Percentiles rank a stretch among this genome's conserved stretches.
phyloP scores from a whole-genome alignment of 2,888 invertebrate species.

The Mechanitis mazaeus region DNA sequence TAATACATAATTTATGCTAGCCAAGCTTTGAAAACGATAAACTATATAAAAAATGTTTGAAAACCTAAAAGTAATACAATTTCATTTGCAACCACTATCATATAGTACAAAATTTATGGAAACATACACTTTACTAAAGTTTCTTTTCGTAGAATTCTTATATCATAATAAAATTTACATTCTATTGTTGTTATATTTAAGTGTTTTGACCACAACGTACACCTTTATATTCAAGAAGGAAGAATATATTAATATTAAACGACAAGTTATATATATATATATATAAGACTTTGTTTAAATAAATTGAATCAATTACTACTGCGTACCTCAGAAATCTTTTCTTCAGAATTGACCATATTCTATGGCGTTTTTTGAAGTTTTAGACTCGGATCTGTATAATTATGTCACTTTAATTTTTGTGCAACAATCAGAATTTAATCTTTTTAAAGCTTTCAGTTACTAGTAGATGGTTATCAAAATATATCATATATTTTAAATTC shows the following conservation, averaged over 20 bases:
- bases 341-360: no score
- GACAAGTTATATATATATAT: not conserved
- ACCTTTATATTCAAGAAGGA: not conserved
- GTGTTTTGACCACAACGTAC: no score
- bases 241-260: not conserved
- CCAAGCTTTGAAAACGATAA: not conserved
- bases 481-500: no score
- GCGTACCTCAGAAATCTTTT: no score
- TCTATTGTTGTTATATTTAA: not conserved
- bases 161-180: not conserved
- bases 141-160: not conserved
- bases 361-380: no score
- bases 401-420: no score
- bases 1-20: not conserved
- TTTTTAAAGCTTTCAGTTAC: no score
- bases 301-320: no score
- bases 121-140: not conserved
- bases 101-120: slow-evolving; percentile 4
- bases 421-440: no score
- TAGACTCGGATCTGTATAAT: no score
- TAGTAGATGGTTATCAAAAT: no score
- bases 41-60: not conserved
- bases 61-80: slow-evolving; percentile 3
- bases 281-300: no score
- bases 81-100: not conserved